Base-by-base conservation (phyloP, 2,797 vertebrate genomes). In the Hafferia zeledoni region DNA sequence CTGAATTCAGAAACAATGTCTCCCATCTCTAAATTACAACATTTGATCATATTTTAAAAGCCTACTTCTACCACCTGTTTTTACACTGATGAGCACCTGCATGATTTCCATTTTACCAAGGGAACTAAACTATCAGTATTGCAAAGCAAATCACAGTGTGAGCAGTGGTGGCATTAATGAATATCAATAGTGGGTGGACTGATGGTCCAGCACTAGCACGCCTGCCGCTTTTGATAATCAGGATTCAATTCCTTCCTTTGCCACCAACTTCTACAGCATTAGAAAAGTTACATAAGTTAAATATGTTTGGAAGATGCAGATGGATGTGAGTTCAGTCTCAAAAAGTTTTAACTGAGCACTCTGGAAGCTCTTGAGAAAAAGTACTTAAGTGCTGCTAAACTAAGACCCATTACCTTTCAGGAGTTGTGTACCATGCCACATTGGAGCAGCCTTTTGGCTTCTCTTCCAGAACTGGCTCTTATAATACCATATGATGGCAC, bases 81-180 rank as follows among this genome's bases (percentile, higher is more conserved):
- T 68, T 56, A 76, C 23, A 50, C 25, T 86, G 89, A 85, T 60
- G 63, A 95, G 33, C 63, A 84, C 30, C 63, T 91, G 47, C 50
- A 57, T 27, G 23, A 79, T 86, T 93, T 86, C 47, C 53, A 30
- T 91, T 92, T 78, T 90, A 50, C 31, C 43, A 82, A 75, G 74
- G 72, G 72, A 94, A 16, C 84, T 85, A 64, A 94, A 16, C 84
- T 85, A 64, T 85, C 39, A 81, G 57, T 87, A 68, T 65, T 83
- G 81, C 46, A 91, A 71, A 95, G 69, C 18, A 69, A 56, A 91
- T 47, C 0, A 0, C 69, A 49, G 17, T 52, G 47, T 87, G 63
- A 86, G 49, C 23, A n/a, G 52, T 11, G 23, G 55, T 72, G 83
- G 31, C 41, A 76, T 59, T 83, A 85, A 81, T 86, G 61, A 87